A percentile compares a stretch with the other conserved stretches of the same genome.
Evolutionary conservation across 2,113 vertebrate genomes (phyloP).

Genomic region (Danionella cerebrum): DNA sequence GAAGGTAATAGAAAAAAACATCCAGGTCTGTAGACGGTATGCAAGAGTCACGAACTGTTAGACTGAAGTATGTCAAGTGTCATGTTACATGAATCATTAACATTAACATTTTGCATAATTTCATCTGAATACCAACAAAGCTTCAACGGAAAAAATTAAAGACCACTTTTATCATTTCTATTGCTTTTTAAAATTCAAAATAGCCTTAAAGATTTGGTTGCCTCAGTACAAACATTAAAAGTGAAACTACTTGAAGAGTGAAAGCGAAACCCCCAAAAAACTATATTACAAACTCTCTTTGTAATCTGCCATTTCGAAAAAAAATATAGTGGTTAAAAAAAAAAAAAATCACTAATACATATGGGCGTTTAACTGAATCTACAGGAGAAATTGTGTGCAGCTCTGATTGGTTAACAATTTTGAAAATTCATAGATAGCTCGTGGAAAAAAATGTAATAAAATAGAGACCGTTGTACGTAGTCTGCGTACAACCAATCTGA

Average conservation of each 20-base stretch:
- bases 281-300: background rate
- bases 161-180: too few species aligned
- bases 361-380: too few species aligned
- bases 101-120: constrained; percentile 3
- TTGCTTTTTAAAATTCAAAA: too few species aligned
- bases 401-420: too few species aligned
- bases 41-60: background rate
- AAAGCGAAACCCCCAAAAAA: background rate
- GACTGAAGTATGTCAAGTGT: background rate
- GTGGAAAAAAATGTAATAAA: too few species aligned
- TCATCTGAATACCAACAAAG: background rate
- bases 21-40: background rate
- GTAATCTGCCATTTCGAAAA: background rate
- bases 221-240: background rate
- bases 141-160: too few species aligned
- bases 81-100: background rate
- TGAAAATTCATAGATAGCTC: too few species aligned
- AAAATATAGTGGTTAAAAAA: background rate
- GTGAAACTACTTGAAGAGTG: background rate
- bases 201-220: background rate
- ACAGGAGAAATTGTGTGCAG: too few species aligned
- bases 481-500: too few species aligned
- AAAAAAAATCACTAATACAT: too few species aligned
- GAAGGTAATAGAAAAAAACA: too few species aligned
- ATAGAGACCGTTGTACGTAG: too few species aligned